Conservation (phyloP, 2,888 invertebrate genomes). For the Cerastoderma edule region DNA sequence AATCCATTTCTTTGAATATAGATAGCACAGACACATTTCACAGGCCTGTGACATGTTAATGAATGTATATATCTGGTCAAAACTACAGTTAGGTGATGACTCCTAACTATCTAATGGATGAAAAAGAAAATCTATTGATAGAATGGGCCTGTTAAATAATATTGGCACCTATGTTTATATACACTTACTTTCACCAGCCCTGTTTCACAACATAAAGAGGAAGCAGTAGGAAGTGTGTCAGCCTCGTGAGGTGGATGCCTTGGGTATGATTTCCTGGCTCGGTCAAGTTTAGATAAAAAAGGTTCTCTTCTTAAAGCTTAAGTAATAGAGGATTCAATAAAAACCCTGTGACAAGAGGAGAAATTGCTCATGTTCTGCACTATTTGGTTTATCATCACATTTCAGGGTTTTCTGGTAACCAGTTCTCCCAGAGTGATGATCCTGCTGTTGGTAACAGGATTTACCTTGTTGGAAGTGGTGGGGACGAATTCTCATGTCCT, state of each 20-base stretch:
- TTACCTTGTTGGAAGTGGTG: constrained; percentile 15
- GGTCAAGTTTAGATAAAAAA: background rate
- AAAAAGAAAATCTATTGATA: too few relatives aligned
- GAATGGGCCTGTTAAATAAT: too few relatives aligned
- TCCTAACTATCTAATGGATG: too few relatives aligned
- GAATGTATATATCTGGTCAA: too few relatives aligned
- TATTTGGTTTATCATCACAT: background rate
- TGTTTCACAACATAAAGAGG: too few relatives aligned
- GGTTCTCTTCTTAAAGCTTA: background rate
- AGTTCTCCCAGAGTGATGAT: constrained; percentile 43
- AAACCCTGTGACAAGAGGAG: background rate
- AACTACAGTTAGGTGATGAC: too few relatives aligned
- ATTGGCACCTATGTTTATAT: too few relatives aligned
- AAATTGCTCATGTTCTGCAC: background rate
- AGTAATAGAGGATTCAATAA: background rate
- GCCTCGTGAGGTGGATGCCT: background rate
- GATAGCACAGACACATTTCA: too few relatives aligned
- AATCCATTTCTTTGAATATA: too few relatives aligned
- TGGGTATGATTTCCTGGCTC: background rate
- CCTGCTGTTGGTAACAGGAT: constrained; percentile 52
- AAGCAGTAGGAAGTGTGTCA: too few relatives aligned
- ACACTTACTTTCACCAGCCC: too few relatives aligned
- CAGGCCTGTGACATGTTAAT: too few relatives aligned
- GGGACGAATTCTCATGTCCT: constrained; percentile 58
- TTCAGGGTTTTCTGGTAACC: constrained; percentile 42